Evolutionary conservation across 2,888 invertebrate species (phyloP).

Genomic region (Cistogaster globosa): DNA sequence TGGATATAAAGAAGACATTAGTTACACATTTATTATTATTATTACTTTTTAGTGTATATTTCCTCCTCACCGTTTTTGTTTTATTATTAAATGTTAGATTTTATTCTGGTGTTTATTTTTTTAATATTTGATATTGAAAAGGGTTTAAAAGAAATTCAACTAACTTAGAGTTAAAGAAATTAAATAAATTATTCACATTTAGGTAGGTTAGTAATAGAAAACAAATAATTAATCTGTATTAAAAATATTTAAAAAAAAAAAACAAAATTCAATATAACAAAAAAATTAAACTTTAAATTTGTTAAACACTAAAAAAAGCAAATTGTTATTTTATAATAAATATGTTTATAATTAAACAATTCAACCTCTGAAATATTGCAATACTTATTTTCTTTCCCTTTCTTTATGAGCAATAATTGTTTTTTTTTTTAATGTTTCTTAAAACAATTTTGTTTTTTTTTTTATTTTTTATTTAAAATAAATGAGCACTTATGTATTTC

Average conservation of each 20-base stretch:
- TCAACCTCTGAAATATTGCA: slow-evolving; percentile 69
- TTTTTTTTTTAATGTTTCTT: slow-evolving; percentile 7
- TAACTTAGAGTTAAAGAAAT: slow-evolving; percentile 64
- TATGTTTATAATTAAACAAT: slow-evolving; percentile 54
- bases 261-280: slow-evolving; percentile 53
- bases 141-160: slow-evolving; percentile 47
- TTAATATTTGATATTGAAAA: slow-evolving; percentile 31
- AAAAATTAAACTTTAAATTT: slow-evolving; percentile 38
- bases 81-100: slow-evolving; percentile 50
- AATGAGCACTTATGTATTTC: slow-evolving; percentile 64
- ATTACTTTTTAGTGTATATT: slow-evolving; percentile 7
- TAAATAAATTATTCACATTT: slow-evolving; percentile 57
- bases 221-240: too few relatives aligned
- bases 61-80: slow-evolving; percentile 13
- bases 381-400: slow-evolving; percentile 38
- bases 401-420: slow-evolving; percentile 63
- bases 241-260: slow-evolving; percentile 36
- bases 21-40: slow-evolving; percentile 72
- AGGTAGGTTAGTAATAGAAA: slow-evolving; percentile 13
- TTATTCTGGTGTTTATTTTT: slow-evolving; percentile 20
- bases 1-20: slow-evolving; percentile 73
- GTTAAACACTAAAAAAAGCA: slow-evolving; percentile 44
- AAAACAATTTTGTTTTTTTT: slow-evolving; percentile 26
- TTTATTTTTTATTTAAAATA: slow-evolving; percentile 2
- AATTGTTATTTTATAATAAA: too few relatives aligned